Evolutionary conservation across 2,113 vertebrate species (phyloP).

Genomic region (Rhinopomastus cyanomelas): DNA sequence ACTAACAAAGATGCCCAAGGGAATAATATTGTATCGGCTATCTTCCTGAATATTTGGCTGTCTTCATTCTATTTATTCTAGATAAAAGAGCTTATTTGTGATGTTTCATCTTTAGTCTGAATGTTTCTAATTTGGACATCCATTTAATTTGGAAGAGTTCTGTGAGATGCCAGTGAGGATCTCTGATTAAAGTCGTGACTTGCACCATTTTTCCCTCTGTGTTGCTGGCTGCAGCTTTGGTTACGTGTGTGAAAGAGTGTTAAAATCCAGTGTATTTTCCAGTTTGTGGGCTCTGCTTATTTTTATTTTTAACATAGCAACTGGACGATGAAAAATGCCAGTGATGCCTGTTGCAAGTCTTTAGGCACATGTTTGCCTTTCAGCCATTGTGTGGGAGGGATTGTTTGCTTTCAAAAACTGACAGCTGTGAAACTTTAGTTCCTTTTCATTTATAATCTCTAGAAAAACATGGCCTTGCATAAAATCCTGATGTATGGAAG

Average conservation of each 20-base stretch:
- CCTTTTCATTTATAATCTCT: background rate
- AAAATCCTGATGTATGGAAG: background rate
- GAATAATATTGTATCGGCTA: slow-evolving; percentile 23
- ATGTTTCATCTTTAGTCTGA: slow-evolving; percentile 3
- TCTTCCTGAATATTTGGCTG: slow-evolving; percentile 8
- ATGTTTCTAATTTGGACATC: slow-evolving; percentile 11
- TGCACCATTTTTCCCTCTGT: background rate
- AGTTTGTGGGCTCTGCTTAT: background rate
- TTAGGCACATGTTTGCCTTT: slow-evolving; percentile 37
- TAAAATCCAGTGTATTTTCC: slow-evolving; percentile 27
- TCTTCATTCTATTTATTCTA: slow-evolving; percentile 24
- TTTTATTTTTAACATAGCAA: slow-evolving; percentile 33
- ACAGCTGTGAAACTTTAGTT: background rate
- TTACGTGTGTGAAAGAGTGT: slow-evolving; percentile 50
- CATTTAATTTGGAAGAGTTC: slow-evolving; percentile 40
- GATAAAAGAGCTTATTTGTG: slow-evolving; percentile 25
- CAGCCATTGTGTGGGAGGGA: background rate
- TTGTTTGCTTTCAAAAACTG: slow-evolving; percentile 25
- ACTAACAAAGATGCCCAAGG: background rate
- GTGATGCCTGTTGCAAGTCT: background rate
- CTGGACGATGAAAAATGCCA: background rate
- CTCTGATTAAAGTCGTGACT: slow-evolving; percentile 3
- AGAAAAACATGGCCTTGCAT: background rate
- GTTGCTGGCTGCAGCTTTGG: background rate
- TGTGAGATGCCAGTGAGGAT: background rate